Base-by-base conservation (phyloP, 2,113 vertebrate genomes). In the Poeciliopsis turrubarensis region DNA sequence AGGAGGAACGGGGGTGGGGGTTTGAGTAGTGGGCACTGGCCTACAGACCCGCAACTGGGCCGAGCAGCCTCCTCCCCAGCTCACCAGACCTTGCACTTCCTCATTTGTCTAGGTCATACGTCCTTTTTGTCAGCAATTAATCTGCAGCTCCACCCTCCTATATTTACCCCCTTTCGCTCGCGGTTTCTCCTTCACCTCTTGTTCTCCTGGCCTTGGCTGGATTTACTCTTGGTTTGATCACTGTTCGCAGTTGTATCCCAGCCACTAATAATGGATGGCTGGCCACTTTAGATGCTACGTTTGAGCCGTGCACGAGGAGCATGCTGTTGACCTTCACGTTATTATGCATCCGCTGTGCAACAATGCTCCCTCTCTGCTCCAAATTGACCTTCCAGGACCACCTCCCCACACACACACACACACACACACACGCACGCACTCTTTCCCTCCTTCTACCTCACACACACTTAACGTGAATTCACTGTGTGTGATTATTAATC, bases 121-220 rank as follows among this genome's bases (percentile, higher is more conserved):
- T 92, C 88, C 82, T 94, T 93, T 94, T 94, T 93, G 92, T 94
- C 90, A 92, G 92, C 88, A 91, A 93, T 93, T 91, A 92, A 94
- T 93, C 90, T 92, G 83, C 77, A 75, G 85, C 84, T 17, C 79
- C 80, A 29, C 88, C 89, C 86, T 79, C 83, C 75, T 88, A 85
- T 89, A 89, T 91, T 89, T 89, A 88, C 86, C 87, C 86, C 86
- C 44, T 83, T 86, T 89, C 73, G 62, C 83, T 88, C 77, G 78
- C 65, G 34, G 77, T 78, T 89, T 90, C 89, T 92, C 89, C 90
- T 92, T 93, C 89, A 93, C 89, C 89, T 89, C 83, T 74, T 79
- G 78, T 82, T 85, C 87, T 44, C 67, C 70, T 73, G 62, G 88
- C 91, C 91, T 91, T 88, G 87, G 73, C 41, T 81, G 71, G 88